Conservation (phyloP, 92 coral and sea anemone species). For the Bergia sp. region DNA sequence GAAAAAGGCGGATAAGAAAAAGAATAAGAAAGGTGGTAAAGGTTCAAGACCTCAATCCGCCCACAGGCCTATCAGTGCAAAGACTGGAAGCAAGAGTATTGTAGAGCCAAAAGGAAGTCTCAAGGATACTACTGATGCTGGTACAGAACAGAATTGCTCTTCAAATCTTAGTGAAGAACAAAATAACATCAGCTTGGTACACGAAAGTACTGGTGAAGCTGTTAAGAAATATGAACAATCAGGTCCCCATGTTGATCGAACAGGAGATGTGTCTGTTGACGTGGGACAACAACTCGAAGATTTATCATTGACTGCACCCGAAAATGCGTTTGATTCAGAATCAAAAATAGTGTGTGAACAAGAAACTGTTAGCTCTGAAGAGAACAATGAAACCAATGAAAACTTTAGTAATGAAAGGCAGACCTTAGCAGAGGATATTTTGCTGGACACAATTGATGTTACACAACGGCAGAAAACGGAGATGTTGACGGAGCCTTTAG, state of each 20-base stretch:
- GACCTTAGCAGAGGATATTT: neutral
- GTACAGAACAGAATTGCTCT: neutral
- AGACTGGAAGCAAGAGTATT: slow-evolving; percentile 40
- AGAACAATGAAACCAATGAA: neutral
- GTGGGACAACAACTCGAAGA: neutral
- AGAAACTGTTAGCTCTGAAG: neutral
- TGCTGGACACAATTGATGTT: neutral
- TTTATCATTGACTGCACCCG: slow-evolving; percentile 1
- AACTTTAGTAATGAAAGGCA: neutral
- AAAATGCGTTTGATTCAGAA: neutral
- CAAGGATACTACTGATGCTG: neutral
- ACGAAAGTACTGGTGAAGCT: neutral
- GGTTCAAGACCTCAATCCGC: slow-evolving; percentile 56
- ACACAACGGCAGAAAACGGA: neutral
- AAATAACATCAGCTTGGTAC: neutral
- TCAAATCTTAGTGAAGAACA: neutral
- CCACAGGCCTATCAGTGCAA: slow-evolving; percentile 64
- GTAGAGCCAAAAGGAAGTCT: neutral
- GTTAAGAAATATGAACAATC: neutral
- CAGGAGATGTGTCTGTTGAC: neutral
- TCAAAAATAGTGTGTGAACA: neutral
- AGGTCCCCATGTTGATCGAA: neutral
- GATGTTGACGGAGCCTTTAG: neutral
- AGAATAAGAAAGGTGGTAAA: slow-evolving; percentile 70
- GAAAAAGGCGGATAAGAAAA: slow-evolving; percentile 79